These are phyloP conservation scores for Pao palembangensis DNA, from an alignment of 2,113 vertebrate genomes.

Conservation along the genomic window DNA sequence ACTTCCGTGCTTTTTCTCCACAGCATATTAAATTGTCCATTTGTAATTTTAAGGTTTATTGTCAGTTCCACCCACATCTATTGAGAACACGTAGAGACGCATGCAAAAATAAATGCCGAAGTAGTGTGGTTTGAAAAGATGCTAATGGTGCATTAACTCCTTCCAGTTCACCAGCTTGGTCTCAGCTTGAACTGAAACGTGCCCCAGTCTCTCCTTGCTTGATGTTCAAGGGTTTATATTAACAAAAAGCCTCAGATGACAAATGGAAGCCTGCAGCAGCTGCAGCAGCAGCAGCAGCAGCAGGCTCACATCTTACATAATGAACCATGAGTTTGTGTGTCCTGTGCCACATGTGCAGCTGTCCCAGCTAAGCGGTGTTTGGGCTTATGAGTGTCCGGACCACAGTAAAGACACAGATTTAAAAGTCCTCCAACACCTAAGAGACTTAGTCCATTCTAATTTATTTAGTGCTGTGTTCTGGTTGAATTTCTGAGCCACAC, in stretches of 20 bases:
- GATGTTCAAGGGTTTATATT: slow-evolving; percentile 20
- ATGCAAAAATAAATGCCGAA: neutral
- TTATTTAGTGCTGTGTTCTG: slow-evolving; percentile 26
- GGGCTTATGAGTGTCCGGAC: slow-evolving; percentile 22
- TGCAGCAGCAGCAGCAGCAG: slow-evolving; percentile 3
- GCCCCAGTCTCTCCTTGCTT: slow-evolving; percentile 5
- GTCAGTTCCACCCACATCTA: too few species aligned
- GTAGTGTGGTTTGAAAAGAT: neutral
- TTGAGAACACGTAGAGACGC: neutral
- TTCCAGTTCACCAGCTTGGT: slow-evolving; percentile 33
- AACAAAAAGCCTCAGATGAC: slow-evolving; percentile 23
- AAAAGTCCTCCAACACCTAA: slow-evolving; percentile 15
- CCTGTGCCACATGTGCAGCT: neutral
- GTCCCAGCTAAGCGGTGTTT: slow-evolving; percentile 14
- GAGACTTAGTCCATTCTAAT: slow-evolving; percentile 30
- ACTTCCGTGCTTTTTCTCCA: too few species aligned
- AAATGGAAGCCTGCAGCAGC: slow-evolving; percentile 15
- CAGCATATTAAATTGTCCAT: too few species aligned
- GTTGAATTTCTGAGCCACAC: slow-evolving; percentile 46
- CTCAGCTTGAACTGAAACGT: slow-evolving; percentile 18
- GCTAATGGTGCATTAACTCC: slow-evolving; percentile 5
- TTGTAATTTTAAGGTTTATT: too few species aligned
- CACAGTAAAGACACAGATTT: slow-evolving; percentile 22
- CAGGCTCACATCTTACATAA: slow-evolving; percentile 4
- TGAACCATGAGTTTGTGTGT: slow-evolving; percentile 2